Conservation (phyloP, 1,140 invertebrate genomes). For the Venturia canescens region DNA sequence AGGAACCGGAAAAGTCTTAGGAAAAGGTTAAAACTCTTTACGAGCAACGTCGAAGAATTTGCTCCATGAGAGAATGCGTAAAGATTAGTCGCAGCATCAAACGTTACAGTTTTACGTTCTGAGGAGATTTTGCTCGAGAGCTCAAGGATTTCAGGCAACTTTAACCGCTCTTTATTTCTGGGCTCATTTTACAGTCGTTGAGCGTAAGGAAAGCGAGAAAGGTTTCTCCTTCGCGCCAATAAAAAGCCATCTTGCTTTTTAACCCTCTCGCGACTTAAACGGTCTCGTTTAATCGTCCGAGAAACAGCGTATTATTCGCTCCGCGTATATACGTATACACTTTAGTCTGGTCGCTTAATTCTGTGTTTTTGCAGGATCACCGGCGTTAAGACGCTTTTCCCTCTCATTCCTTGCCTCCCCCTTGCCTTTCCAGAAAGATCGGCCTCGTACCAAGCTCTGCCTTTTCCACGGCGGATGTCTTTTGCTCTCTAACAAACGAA, state of each 20-base stretch:
- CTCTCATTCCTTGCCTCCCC: background rate
- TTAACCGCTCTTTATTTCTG: background rate
- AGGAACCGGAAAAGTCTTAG: background rate
- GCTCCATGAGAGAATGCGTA: background rate
- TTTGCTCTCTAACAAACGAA: slow-evolving; percentile 29
- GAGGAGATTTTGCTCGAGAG: background rate
- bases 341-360: slow-evolving; percentile 26
- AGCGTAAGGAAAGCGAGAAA: slow-evolving; percentile 67
- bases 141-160: background rate
- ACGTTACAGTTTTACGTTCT: slow-evolving; percentile 34
- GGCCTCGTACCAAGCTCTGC: background rate
- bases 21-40: slow-evolving; percentile 23
- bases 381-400: slow-evolving; percentile 22
- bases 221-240: slow-evolving; percentile 26
- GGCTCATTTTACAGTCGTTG: slow-evolving; percentile 75
- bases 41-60: background rate
- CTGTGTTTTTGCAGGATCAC: slow-evolving; percentile 32
- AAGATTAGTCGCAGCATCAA: slow-evolving; percentile 19
- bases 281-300: slow-evolving; percentile 67
- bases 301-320: slow-evolving; percentile 17
- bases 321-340: slow-evolving; percentile 35
- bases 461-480: background rate
- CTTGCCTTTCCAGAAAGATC: background rate
- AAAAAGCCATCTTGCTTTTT: slow-evolving; percentile 73
- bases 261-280: slow-evolving; percentile 70